Evolutionary conservation across 2,888 invertebrate species (phyloP), one percentile per base, ranked within the genome.

Genomic region (Drosophila suboccidentalis): DNA sequence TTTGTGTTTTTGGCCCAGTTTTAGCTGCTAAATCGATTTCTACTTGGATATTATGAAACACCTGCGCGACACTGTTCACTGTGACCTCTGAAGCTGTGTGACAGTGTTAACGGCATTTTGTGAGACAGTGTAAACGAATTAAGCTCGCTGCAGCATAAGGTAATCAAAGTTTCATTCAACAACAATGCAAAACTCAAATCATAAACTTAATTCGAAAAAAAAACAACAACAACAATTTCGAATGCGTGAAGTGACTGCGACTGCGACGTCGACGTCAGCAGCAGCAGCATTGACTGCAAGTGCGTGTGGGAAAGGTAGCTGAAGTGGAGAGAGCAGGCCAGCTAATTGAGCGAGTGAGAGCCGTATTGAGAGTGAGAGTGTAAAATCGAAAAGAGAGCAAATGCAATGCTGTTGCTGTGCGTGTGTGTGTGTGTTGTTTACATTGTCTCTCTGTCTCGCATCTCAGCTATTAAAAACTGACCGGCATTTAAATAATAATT

Each of bases 11-110:
- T 79, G 78, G 66, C 83, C 66, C 71, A 81, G 60, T 68, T 76
- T 50, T 50, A 15, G 50, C 73, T 41, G 67, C 61, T 50, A 64
- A 82, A 86, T 88, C 89, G 89, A 88, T 86, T 76, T 78, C 61
- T 55, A 64, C 61, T 54, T 69, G 46, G 65, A 70, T 84, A 86
- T 88, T 86, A 88, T 88, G 89, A 86, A 86, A 88, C 88, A 81
- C 74, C 72, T 66, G 62, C 71, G 63, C 71, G 67, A 19, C 55
- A 26, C 26, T 26, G 38, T 32, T 19, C 53, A 53, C 43, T 32
- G 36, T 53, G 60, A 72, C 61, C 67, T 61, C 67, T 75, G 53
- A 66, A 36, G 39, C 50, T 44, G 66, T 26, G 26, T 4, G 50
- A 68, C 46, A 66, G 65, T 64, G 58, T 54, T n/a, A 62, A 62